phyloP scores from a whole-genome alignment of 2,113 vertebrate species.

The Cichladusa arquata region DNA sequence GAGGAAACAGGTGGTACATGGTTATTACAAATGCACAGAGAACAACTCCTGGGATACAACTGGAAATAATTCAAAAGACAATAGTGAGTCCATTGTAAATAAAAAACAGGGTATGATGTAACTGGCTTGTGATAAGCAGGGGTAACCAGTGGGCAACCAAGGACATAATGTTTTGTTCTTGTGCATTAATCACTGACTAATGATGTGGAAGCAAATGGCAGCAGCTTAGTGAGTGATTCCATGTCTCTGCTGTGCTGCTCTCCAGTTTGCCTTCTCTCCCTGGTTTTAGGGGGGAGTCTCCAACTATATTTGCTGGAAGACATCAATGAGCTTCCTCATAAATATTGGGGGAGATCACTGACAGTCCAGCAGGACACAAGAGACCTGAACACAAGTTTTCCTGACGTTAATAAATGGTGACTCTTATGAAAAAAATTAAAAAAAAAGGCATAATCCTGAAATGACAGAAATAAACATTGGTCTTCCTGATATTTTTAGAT shows the following conservation, averaged over 20 bases:
- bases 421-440: background rate
- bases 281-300: background rate
- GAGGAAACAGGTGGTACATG: background rate
- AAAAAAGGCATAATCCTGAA: background rate
- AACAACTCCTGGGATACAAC: background rate
- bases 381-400: background rate
- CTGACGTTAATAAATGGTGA: background rate
- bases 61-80: background rate
- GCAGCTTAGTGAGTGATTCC: background rate
- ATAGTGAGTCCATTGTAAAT: background rate
- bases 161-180: background rate
- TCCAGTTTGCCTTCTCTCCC: background rate
- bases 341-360: background rate
- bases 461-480: conserved; percentile 1
- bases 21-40: background rate
- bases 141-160: background rate
- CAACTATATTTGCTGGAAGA: background rate
- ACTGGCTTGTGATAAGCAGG: background rate
- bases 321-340: background rate
- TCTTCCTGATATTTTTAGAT: conserved; percentile 64
- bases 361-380: background rate
- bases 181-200: background rate
- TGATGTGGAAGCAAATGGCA: background rate
- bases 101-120: background rate
- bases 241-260: background rate